phyloP scores from a whole-genome alignment of 1,140 invertebrate species.

The Philaenus spumarius region DNA sequence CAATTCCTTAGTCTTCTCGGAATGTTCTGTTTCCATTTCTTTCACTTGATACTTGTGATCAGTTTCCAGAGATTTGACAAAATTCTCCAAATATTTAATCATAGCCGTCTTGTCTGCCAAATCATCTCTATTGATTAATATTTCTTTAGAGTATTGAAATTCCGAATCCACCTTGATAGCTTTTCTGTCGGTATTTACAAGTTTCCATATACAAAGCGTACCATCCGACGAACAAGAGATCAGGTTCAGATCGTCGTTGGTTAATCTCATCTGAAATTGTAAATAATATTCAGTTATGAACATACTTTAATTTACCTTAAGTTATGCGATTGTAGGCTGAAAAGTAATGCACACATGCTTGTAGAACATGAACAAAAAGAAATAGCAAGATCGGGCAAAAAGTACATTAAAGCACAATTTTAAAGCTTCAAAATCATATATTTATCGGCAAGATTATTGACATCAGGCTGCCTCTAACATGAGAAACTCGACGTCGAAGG shows the following conservation, averaged over 20 bases:
- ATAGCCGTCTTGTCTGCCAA: conserved; percentile 41
- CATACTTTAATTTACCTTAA: too few species aligned
- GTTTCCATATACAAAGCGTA: conserved; percentile 76
- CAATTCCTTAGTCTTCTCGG: conserved; percentile 59
- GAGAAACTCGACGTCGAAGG: too few species aligned
- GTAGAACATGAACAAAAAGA: too few species aligned
- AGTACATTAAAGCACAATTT: background rate
- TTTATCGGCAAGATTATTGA: too few species aligned
- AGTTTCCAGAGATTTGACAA: conserved; percentile 43
- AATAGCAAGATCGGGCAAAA: too few species aligned
- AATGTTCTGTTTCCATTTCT: conserved; percentile 64
- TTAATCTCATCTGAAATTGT: conserved; percentile 50
- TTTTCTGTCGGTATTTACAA: conserved; percentile 67
- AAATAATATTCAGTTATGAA: background rate
- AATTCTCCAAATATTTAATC: conserved; percentile 38
- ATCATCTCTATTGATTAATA: conserved; percentile 51
- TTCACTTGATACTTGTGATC: conserved; percentile 51
- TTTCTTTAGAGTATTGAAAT: conserved; percentile 64
- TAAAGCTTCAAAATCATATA: too few species aligned
- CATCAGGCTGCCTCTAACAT: too few species aligned
- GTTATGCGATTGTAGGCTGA: background rate
- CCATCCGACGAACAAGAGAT: conserved; percentile 68
- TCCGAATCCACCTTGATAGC: conserved; percentile 63
- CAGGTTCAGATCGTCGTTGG: conserved; percentile 71
- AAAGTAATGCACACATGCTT: too few species aligned